Conservation (phyloP, 2,797 vertebrate genomes). For the Galagoides demidoff region DNA sequence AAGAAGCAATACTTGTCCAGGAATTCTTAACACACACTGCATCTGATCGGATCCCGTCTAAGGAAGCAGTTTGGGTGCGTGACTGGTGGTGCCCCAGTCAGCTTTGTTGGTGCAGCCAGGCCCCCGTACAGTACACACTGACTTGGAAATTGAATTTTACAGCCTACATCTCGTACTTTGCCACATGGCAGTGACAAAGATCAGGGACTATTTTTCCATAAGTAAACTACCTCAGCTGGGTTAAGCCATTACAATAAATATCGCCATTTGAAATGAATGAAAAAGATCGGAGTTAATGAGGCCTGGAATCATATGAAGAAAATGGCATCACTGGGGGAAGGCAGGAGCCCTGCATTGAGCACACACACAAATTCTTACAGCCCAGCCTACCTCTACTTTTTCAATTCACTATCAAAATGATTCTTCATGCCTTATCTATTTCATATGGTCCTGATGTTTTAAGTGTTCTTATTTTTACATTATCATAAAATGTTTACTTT, state of each 20-base stretch:
- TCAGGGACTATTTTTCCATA: neutral
- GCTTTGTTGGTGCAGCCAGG: neutral
- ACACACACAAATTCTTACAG: too few species aligned
- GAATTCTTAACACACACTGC: neutral
- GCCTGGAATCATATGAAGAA: conserved; percentile 10
- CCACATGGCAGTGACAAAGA: conserved; percentile 1
- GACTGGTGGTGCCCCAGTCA: neutral
- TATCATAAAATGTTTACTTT: neutral
- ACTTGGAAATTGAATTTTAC: conserved; percentile 31
- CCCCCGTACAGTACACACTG: neutral
- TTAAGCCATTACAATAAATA: conserved; percentile 55
- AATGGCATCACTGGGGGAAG: neutral
- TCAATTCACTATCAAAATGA: neutral
- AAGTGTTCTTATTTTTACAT: neutral
- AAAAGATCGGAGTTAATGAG: conserved; percentile 71
- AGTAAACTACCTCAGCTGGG: conserved; percentile 45
- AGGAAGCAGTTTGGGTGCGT: neutral
- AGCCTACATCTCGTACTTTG: neutral
- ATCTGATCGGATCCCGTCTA: neutral
- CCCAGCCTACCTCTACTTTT: neutral
- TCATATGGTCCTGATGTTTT: neutral
- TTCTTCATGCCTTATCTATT: rapidly evolving
- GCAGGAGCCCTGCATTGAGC: neutral
- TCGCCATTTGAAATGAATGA: conserved; percentile 59
- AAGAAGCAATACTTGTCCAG: neutral